A percentile compares a stretch with the other conserved stretches of the same genome.
phyloP scores from a whole-genome alignment of 2,888 invertebrate genomes.

The Drosophila subsilvestris region DNA sequence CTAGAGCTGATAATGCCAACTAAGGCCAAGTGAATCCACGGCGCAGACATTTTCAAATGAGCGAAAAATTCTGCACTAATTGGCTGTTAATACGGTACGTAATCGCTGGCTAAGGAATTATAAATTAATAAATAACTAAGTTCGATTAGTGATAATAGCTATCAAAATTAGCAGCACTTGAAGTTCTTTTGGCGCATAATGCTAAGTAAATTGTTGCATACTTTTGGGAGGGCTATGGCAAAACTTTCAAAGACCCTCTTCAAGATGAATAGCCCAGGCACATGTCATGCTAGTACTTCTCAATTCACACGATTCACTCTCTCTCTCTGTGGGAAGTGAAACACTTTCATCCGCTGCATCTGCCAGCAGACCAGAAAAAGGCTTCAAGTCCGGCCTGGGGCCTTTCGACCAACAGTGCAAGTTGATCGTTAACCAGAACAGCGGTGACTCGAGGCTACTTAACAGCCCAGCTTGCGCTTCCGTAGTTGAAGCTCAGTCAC shows the following conservation, averaged over 20 bases:
- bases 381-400: constrained; percentile 55
- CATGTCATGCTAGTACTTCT: too few relatives aligned
- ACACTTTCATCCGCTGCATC: not conserved
- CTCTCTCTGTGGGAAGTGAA: not conserved
- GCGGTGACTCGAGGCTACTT: constrained; percentile 67
- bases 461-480: constrained; percentile 71
- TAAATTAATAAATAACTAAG: not conserved
- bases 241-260: too few relatives aligned
- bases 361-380: constrained; percentile 5
- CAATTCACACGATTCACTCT: too few relatives aligned
- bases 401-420: constrained; percentile 36
- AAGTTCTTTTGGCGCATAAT: not conserved
- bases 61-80: constrained; percentile 1
- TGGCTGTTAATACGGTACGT: constrained; percentile 2
- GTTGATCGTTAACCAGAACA: constrained; percentile 63
- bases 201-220: not conserved
- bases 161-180: not conserved
- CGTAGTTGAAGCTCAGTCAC: constrained; percentile 38
- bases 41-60: constrained; percentile 51
- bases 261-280: too few relatives aligned
- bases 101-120: not conserved
- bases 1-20: constrained; percentile 12
- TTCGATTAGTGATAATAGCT: constrained; percentile 14
- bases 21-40: constrained; percentile 24
- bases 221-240: not conserved